Base-by-base conservation (phyloP, 2,797 vertebrate genomes). In the Echeneis naucrates region DNA sequence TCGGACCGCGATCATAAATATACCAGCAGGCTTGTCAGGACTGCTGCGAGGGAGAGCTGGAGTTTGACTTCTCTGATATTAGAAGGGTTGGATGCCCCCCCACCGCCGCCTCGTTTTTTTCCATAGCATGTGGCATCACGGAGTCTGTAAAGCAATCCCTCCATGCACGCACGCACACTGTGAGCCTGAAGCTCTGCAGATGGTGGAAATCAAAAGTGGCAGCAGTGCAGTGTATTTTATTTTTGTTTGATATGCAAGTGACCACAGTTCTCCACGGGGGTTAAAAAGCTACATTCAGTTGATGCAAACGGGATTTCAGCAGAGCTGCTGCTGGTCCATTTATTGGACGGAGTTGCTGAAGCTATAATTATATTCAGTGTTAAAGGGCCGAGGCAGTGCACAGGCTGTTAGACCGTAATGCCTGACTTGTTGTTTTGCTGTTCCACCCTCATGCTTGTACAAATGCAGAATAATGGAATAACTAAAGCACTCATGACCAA, bases 1-100 rank as follows among this genome's bases (percentile, higher is more conserved):
- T 42, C 33, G 52, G 26, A 69, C 26, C 16, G 45, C 53, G 51
- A 72, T 77, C 76, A 60, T 84, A 81, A 87, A 86, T 84, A 64
- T 56, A 63, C 59, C 60, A 72, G 8, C 64, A 74, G 78, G 71
- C 51, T 73, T 80, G 64, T 65, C 74, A 68, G 45, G 27, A 21
- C 48, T 37, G 62, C 71, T 67, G 71, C n/a, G 57, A 57, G 68
- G 60, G 54, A 12, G 17, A 52, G 27, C 4, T 30, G 0, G 38
- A 30, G 54, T 67, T 57, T 56, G 63, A 75, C 48, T 72, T 69
- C 69, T 82, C 69, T 50, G 63, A 65, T 80, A 68, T n/a, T 54
- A 33, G 65, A 66, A 35, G 65, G 51, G 58, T 57, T 32, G 50
- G 37, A 72, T 47, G 50, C 61, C 38, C 30, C 37, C n/a, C n/a